Evolutionary conservation across 2,797 vertebrate species (phyloP).

Genomic region (Prionace glauca): DNA sequence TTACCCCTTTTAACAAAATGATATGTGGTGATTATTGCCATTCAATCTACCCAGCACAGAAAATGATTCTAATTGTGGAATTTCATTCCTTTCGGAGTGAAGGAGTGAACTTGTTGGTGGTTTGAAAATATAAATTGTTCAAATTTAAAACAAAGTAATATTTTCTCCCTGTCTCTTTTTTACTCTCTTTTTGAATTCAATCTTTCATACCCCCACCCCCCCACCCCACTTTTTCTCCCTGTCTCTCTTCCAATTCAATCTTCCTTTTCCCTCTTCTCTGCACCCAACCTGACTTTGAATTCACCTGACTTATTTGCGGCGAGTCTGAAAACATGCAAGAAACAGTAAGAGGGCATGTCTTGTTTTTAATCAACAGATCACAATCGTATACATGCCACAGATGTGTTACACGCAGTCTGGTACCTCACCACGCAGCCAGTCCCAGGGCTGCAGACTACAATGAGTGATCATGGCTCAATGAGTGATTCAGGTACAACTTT

Average conservation of each 20-base stretch:
- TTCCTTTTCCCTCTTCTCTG: neutral
- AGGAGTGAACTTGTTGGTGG: neutral
- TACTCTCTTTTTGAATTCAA: neutral
- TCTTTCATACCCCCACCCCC: neutral
- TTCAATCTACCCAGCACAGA: neutral
- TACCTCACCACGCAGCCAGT: conserved; percentile 91
- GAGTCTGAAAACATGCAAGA: neutral
- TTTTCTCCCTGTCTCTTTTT: neutral
- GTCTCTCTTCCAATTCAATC: neutral
- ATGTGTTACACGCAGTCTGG: conserved; percentile 97
- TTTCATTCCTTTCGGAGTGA: neutral
- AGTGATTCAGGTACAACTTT: conserved; percentile 77
- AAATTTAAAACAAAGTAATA: neutral
- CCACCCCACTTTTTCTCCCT: neutral
- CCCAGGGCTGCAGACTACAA: conserved; percentile 77
- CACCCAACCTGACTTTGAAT: neutral
- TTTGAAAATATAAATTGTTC: neutral
- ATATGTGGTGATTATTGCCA: neutral
- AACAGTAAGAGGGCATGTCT: neutral
- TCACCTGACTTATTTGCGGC: neutral
- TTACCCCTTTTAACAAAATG: neutral
- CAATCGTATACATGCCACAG: conserved; percentile 93
- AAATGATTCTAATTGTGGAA: neutral
- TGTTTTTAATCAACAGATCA: conserved; percentile 69
- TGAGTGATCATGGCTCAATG: conserved; percentile 73